Evolutionary conservation across 92 coral and sea anemone species (phyloP).

Genomic region (Bergia puertoricense): DNA sequence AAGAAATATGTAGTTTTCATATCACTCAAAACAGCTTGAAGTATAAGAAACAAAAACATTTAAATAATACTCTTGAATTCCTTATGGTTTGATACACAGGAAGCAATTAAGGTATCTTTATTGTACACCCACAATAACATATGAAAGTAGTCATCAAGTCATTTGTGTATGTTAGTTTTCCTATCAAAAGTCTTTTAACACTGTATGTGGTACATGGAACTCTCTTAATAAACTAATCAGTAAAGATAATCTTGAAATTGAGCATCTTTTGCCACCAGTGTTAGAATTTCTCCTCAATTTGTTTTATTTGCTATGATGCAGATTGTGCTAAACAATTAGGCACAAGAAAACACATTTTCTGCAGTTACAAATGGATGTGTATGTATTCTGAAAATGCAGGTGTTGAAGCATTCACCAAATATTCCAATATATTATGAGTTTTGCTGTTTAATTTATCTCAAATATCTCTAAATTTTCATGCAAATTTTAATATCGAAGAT

Average conservation of each 20-base stretch:
- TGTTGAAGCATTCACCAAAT: neutral
- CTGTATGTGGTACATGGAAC: conserved; percentile 14
- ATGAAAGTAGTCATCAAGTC: conserved; percentile 6
- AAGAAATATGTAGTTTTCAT: neutral
- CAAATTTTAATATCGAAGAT: conserved; percentile 10
- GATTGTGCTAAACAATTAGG: neutral
- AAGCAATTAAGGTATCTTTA: conserved; percentile 17
- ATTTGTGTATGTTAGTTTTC: conserved; percentile 24
- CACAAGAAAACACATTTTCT: neutral
- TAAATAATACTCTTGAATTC: neutral
- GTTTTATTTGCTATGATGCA: neutral
- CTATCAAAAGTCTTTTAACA: conserved; percentile 21
- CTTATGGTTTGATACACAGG: neutral
- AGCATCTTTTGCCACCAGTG: neutral
- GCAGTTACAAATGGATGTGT: neutral
- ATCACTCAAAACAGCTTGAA: too few relatives aligned
- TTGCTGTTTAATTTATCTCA: conserved; percentile 14
- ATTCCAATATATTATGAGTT: neutral
- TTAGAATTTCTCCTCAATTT: neutral
- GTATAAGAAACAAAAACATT: neutral
- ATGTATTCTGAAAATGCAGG: neutral
- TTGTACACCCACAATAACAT: conserved; percentile 13
- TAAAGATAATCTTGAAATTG: conserved; percentile 3
- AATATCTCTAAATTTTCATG: conserved; percentile 24
- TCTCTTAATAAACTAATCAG: neutral